These are phyloP conservation scores for Augiades crinisus DNA, from an alignment of 2,888 invertebrate genomes.

Conservation along the genomic window DNA sequence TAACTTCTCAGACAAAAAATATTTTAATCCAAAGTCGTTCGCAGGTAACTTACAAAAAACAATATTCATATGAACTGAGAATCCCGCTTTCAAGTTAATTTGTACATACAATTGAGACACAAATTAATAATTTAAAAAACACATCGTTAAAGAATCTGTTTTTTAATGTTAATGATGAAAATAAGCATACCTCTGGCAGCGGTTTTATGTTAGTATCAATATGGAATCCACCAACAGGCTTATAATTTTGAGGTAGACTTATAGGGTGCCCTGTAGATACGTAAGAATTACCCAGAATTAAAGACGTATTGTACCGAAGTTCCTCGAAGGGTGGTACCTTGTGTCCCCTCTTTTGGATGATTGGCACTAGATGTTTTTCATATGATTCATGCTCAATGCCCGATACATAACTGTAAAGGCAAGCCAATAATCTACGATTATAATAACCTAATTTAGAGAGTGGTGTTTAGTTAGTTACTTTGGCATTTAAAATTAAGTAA, in stretches of 20 bases:
- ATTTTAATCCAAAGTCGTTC: too few relatives aligned
- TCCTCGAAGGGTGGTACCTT: slow-evolving; percentile 36
- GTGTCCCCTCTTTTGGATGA: slow-evolving; percentile 30
- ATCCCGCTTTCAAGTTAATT: too few relatives aligned
- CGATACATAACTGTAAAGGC: not conserved
- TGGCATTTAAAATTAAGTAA: not conserved
- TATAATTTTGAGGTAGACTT: slow-evolving; percentile 49
- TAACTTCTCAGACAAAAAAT: too few relatives aligned
- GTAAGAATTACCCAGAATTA: slow-evolving; percentile 39
- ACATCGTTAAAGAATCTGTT: too few relatives aligned
- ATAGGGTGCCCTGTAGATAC: slow-evolving; percentile 39
- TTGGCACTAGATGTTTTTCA: slow-evolving; percentile 28
- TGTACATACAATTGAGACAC: not conserved
- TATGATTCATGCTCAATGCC: slow-evolving; percentile 20
- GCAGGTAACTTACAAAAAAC: too few relatives aligned
- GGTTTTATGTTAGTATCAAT: slow-evolving; percentile 45
- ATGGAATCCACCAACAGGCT: slow-evolving; percentile 53
- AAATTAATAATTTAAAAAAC: too few relatives aligned
- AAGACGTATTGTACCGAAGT: slow-evolving; percentile 37
- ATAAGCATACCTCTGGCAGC: slow-evolving; percentile 49
- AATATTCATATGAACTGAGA: too few relatives aligned
- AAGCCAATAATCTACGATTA: too few relatives aligned
- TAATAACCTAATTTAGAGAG: too few relatives aligned
- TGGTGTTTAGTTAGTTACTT: too few relatives aligned
- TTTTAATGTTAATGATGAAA: not conserved